Percentiles rank a stretch among this genome's conserved stretches.
Conservation (phyloP, 2,888 invertebrate genomes). For the Cinara cedri region DNA sequence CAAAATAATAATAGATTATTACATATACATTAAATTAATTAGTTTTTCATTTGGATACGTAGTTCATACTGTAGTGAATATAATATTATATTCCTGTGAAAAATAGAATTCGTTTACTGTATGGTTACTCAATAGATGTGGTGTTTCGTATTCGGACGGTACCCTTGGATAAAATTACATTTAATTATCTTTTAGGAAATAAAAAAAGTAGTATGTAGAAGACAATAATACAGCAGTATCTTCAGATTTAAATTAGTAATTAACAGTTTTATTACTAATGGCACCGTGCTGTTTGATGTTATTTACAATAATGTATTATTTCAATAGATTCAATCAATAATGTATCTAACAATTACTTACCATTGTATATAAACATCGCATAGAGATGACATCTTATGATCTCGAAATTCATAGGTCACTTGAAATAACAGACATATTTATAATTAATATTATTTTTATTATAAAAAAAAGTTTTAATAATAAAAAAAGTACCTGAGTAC, state of each 20-base stretch:
- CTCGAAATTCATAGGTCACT: neutral
- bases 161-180: neutral
- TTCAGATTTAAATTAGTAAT: constrained; percentile 15
- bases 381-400: neutral
- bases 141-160: no score
- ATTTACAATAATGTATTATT: neutral
- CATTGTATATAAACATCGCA: neutral
- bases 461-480: neutral
- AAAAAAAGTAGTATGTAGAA: neutral
- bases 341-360: neutral
- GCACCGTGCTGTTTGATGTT: neutral
- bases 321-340: constrained; percentile 15
- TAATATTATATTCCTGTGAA: no score
- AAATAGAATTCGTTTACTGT: no score
- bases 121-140: no score
- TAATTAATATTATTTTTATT: neutral
- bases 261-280: neutral
- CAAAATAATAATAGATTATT: no score
- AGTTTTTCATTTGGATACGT: no score
- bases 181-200: neutral
- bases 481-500: no score
- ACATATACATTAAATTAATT: no score
- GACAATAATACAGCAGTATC: neutral
- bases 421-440: neutral
- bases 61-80: no score